Percentiles rank a stretch among this genome's conserved stretches.
phyloP scores from a whole-genome alignment of 2,113 vertebrate genomes.

The Hippocampus abdominalis region DNA sequence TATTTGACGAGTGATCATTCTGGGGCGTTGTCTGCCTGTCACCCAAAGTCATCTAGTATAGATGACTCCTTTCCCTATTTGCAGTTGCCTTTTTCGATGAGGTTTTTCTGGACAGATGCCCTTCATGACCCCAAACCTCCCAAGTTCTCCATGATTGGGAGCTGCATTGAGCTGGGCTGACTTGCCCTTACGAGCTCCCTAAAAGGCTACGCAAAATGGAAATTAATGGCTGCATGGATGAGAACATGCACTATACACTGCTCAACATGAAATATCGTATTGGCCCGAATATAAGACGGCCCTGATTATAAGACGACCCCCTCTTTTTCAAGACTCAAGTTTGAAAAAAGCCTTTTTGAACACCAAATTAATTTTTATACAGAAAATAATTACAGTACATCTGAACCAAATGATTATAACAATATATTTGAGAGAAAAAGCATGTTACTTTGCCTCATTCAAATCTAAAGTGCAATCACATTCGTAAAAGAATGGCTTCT shows the following conservation, averaged over 20 bases:
- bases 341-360: no score
- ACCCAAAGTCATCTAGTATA: background rate
- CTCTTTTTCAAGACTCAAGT: no score
- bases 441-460: no score
- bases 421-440: no score
- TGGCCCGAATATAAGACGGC: no score
- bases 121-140: background rate
- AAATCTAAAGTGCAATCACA: no score
- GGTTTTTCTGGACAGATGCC: background rate
- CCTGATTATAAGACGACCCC: no score
- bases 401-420: no score
- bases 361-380: no score
- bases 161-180: background rate
- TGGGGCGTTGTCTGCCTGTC: background rate
- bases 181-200: background rate
- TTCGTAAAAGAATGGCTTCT: no score
- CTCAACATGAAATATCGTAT: background rate
- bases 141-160: background rate
- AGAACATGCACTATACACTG: background rate
- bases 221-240: background rate
- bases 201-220: background rate
- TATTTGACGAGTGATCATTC: background rate
- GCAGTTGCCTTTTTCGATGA: background rate
- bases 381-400: no score
- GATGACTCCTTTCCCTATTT: background rate